phyloP scores from a whole-genome alignment of 2,113 vertebrate species.

The Sinocyclocheilus anophthalmus region DNA sequence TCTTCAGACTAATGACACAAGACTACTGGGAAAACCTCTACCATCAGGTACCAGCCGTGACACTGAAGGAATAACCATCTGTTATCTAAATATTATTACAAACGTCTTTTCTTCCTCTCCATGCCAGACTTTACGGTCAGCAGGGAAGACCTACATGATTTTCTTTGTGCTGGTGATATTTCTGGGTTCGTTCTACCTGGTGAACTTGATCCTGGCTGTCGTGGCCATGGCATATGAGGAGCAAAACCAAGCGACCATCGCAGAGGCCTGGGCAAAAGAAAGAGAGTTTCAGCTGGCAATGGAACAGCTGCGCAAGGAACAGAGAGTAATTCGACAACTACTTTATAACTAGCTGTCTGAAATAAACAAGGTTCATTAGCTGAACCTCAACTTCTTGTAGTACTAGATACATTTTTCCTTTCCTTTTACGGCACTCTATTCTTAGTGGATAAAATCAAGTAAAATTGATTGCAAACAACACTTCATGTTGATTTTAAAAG shows the following conservation, averaged over 20 bases:
- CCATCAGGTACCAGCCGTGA: slow-evolving; percentile 83
- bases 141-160: slow-evolving; percentile 98
- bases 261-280: slow-evolving; percentile 94
- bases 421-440: not conserved
- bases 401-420: no score
- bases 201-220: slow-evolving; percentile 97
- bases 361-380: not conserved
- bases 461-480: not conserved
- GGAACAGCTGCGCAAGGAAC: slow-evolving; percentile 91
- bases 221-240: slow-evolving; percentile 99
- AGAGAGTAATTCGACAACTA: slow-evolving; percentile 77
- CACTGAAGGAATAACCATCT: not conserved
- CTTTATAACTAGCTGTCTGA: not conserved
- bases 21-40: slow-evolving; percentile 97
- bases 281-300: slow-evolving; percentile 93
- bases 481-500: not conserved
- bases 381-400: not conserved
- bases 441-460: not conserved
- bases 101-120: not conserved
- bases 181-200: slow-evolving; percentile 95
- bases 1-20: slow-evolving; percentile 96
- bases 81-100: not conserved
- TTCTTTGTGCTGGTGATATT: slow-evolving; percentile 99
- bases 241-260: slow-evolving; percentile 98
- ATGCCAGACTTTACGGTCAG: slow-evolving; percentile 88